Conservation (phyloP, 2,113 vertebrate species). For the Rattus rattus region DNA sequence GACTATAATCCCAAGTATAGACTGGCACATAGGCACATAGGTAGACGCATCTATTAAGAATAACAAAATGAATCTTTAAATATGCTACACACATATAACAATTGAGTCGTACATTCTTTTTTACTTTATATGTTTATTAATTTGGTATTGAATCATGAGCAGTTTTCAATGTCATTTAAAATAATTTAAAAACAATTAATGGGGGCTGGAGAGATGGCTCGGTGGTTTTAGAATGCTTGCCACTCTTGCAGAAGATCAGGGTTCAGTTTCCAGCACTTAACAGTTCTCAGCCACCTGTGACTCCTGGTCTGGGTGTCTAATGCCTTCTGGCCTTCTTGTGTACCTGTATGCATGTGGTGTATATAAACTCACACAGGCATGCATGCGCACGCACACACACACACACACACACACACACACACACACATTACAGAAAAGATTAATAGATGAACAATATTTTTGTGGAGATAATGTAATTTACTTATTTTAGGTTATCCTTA, state of each 20-base stretch:
- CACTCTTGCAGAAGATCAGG: background rate
- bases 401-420: background rate
- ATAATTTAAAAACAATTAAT: slow-evolving; percentile 40
- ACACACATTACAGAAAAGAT: background rate
- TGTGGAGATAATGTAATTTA: slow-evolving; percentile 2
- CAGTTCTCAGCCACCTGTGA: background rate
- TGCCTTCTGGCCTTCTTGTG: background rate
- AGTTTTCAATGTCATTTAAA: slow-evolving; percentile 62
- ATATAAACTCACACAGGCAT: background rate
- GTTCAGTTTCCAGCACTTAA: background rate
- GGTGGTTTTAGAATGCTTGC: background rate
- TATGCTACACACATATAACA: background rate
- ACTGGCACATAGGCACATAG: background rate
- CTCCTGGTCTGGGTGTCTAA: too few species aligned
- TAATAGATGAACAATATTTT: slow-evolving; percentile 36
- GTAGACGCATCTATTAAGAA: background rate
- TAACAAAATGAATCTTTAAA: background rate
- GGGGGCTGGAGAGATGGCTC: background rate
- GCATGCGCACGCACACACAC: background rate
- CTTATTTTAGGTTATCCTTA: slow-evolving; percentile 36
- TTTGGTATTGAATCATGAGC: slow-evolving; percentile 1
- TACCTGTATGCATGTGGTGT: background rate
- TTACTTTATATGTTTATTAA: slow-evolving; percentile 7
- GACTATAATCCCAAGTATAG: background rate
- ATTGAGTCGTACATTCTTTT: background rate